A percentile compares a stretch with the other conserved stretches of the same genome.
These are phyloP conservation scores for Ispidina lecontei DNA, from an alignment of 2,797 vertebrate species.

Conservation along the genomic window DNA sequence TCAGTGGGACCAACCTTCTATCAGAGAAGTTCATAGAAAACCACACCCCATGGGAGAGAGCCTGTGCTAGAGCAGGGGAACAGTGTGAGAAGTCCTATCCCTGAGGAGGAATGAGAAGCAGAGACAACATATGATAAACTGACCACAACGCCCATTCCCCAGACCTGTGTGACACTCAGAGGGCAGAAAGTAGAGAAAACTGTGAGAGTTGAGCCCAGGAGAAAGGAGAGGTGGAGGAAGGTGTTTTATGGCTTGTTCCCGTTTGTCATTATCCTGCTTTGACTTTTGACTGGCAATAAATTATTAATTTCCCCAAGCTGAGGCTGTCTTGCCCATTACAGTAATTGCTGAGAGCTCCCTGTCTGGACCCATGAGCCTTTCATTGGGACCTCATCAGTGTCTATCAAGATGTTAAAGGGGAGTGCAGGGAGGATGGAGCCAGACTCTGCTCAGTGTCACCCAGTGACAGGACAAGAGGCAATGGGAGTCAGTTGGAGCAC, in stretches of 20 bases:
- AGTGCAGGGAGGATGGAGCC: too few relatives aligned
- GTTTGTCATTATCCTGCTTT: neutral
- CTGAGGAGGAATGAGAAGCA: neutral
- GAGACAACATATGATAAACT: too few relatives aligned
- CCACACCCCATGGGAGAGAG: too few relatives aligned
- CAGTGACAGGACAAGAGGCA: too few relatives aligned
- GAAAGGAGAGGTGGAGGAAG: neutral
- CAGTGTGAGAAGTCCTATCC: neutral
- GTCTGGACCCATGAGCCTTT: rapidly evolving
- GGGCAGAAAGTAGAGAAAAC: neutral
- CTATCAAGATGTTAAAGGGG: too few relatives aligned
- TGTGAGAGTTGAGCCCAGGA: neutral
- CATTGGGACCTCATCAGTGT: too few relatives aligned
- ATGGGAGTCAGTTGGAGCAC: too few relatives aligned
- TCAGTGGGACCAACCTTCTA: neutral
- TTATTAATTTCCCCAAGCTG: neutral
- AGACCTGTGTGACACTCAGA: rapidly evolving
- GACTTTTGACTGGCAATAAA: neutral
- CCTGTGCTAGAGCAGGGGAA: neutral
- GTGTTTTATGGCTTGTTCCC: neutral
- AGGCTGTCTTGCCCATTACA: neutral
- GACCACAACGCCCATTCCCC: neutral
- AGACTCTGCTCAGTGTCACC: too few relatives aligned
- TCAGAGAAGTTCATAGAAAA: neutral
- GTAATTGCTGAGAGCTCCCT: neutral